A percentile compares a stretch with the other conserved stretches of the same genome.
Conservation (phyloP, 2,113 vertebrate genomes). For the Pseudopodoces humilis region DNA sequence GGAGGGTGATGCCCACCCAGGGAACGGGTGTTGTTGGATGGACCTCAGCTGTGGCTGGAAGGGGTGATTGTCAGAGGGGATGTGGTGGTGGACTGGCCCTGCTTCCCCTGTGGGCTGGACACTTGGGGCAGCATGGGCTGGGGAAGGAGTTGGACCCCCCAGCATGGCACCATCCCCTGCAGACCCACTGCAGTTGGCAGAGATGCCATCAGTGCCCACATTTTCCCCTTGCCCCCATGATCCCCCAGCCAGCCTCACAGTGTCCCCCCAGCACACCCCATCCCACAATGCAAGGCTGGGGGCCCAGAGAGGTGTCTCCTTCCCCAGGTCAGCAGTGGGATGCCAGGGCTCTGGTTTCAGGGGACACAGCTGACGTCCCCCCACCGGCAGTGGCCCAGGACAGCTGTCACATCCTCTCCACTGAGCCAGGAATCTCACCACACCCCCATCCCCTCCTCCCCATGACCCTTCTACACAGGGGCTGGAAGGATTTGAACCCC, state of each 20-base stretch:
- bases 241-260: not conserved
- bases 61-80: not conserved
- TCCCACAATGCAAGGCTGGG: accelerated
- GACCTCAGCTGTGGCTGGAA: not conserved
- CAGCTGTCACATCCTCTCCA: slow-evolving; percentile 17
- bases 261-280: not conserved
- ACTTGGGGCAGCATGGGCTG: not conserved
- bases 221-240: accelerated
- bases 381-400: not conserved
- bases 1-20: not conserved
- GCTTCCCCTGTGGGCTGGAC: not conserved
- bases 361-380: not conserved
- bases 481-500: not conserved
- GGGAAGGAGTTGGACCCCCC: not conserved
- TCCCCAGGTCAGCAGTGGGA: not conserved
- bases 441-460: not conserved
- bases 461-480: accelerated
- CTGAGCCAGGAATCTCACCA: not conserved
- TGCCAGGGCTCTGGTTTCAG: not conserved
- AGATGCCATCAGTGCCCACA: not conserved
- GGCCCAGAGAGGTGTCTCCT: not conserved
- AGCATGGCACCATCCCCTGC: not conserved
- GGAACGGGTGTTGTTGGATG: not conserved
- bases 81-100: not conserved
- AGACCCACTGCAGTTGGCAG: not conserved